Percentiles rank a stretch among this genome's conserved stretches.
Evolutionary conservation across 2,888 invertebrate species (phyloP).

Genomic region (Nesidiocoris tenuis): DNA sequence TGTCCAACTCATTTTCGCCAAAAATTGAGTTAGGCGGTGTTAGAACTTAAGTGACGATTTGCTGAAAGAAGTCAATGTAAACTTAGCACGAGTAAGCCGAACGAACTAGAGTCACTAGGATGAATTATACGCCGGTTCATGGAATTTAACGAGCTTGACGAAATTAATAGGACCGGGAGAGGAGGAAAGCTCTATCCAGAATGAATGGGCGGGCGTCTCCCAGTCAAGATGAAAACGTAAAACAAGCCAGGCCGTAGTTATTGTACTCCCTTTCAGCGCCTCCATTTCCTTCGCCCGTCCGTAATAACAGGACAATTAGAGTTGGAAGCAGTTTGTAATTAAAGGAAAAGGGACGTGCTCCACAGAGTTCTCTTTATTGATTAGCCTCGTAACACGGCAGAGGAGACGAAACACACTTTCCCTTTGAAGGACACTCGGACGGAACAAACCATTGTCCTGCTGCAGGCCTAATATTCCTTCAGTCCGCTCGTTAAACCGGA

Average conservation of each 20-base stretch:
- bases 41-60: no score
- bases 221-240: constrained; percentile 27
- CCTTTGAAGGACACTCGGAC: constrained; percentile 35
- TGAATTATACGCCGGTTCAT: background rate
- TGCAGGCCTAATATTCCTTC: constrained; percentile 27
- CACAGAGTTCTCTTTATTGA: constrained; percentile 26
- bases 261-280: constrained; percentile 19
- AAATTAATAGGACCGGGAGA: background rate
- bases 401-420: background rate
- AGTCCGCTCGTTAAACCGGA: constrained; percentile 22
- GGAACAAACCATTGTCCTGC: constrained; percentile 36
- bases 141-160: background rate
- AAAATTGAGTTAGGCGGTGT: no score
- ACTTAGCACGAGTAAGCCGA: background rate
- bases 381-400: constrained; percentile 32
- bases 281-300: background rate
- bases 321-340: constrained; percentile 41
- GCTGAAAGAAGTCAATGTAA: no score
- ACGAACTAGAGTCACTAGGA: background rate
- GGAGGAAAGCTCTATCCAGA: background rate
- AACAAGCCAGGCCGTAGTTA: constrained; percentile 19
- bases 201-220: background rate
- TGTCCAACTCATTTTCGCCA: no score
- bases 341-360: constrained; percentile 26
- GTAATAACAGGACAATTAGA: constrained; percentile 41